Evolutionary conservation across 2,888 invertebrate genomes (phyloP).

Genomic region (Schizaphis graminum): DNA sequence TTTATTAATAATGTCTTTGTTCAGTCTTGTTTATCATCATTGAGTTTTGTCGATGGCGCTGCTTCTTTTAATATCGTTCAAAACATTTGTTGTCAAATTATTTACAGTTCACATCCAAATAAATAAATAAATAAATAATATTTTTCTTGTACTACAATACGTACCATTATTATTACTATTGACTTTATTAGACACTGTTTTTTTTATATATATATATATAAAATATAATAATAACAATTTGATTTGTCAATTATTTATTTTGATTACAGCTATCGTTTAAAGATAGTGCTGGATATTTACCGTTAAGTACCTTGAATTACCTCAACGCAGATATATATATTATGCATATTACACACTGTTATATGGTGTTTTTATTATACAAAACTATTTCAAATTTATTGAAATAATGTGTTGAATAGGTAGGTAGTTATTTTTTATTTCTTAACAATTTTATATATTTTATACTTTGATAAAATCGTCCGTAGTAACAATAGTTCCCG

Average conservation of each 20-base stretch:
- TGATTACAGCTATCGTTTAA: too few relatives aligned
- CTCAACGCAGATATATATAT: too few relatives aligned
- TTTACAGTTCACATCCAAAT: neutral
- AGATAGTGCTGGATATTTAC: too few relatives aligned
- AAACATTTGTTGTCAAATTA: neutral
- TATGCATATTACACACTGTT: too few relatives aligned
- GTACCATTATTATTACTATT: neutral
- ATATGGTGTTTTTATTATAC: too few relatives aligned
- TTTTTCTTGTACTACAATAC: neutral
- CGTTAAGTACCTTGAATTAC: too few relatives aligned
- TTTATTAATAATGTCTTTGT: neutral
- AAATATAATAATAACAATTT: neutral
- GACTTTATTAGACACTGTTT: neutral
- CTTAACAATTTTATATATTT: too few relatives aligned
- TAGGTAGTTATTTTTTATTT: too few relatives aligned
- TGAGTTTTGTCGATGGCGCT: neutral
- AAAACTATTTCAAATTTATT: too few relatives aligned
- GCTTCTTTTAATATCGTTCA: neutral
- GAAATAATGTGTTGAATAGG: too few relatives aligned
- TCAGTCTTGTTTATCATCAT: neutral
- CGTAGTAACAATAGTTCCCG: too few relatives aligned
- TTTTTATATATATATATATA: neutral
- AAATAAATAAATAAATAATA: neutral
- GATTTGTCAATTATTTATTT: neutral
- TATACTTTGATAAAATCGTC: too few relatives aligned